phyloP scores from a whole-genome alignment of 2,797 vertebrate species.

The Tympanoctomys barrerae region DNA sequence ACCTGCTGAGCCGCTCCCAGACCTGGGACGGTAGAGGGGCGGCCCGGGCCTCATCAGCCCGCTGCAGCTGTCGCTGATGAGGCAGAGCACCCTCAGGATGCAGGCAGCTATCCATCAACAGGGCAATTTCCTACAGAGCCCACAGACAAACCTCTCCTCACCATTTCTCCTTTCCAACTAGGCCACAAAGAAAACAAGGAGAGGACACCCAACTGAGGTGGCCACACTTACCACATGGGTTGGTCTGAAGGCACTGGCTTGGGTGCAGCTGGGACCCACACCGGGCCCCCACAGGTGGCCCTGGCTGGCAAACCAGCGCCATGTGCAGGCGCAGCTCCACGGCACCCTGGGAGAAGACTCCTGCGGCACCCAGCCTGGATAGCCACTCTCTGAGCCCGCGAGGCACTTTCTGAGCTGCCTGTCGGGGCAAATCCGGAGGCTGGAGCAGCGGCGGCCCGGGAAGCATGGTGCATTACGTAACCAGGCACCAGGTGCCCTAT shows the following conservation, averaged over 20 bases:
- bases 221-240: constrained; percentile 64
- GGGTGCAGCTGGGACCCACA: not conserved
- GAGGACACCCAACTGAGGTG: accelerated
- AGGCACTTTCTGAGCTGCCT: constrained; percentile 59
- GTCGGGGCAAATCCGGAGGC: constrained; percentile 70
- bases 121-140: not conserved
- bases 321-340: constrained; percentile 56
- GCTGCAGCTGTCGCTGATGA: accelerated
- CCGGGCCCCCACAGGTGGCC: constrained; percentile 61
- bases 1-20: not conserved
- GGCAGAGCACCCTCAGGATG: not conserved
- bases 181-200: not conserved
- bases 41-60: not conserved
- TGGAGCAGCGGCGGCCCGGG: constrained; percentile 41
- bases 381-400: not conserved
- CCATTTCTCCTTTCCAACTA: not conserved
- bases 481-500: constrained; percentile 58
- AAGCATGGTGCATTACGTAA: constrained; percentile 73
- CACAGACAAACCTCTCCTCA: not conserved
- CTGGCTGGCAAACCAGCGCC: constrained; percentile 53
- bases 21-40: not conserved
- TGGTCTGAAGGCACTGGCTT: not conserved
- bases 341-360: not conserved
- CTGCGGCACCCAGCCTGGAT: not conserved
- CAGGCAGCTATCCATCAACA: not conserved